Evolutionary conservation across 1,140 invertebrate species (phyloP).

Genomic region (Eupeodes corollae): DNA sequence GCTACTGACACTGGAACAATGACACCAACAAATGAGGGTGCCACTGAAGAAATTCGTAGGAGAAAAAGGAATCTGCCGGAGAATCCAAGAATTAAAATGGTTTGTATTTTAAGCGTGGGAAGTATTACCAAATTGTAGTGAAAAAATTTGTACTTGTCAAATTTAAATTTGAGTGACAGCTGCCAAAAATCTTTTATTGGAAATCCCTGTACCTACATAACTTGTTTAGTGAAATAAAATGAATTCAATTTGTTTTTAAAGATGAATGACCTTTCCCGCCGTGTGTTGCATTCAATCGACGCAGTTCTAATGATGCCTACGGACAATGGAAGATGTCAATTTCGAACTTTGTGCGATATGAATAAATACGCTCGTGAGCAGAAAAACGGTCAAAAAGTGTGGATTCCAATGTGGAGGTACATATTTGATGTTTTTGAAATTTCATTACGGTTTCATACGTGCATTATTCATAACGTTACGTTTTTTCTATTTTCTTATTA

Average conservation of each 20-base stretch:
- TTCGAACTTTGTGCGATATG: slow-evolving; percentile 43
- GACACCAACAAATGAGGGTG: slow-evolving; percentile 13
- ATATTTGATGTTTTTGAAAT: slow-evolving; percentile 9
- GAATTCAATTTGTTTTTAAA: slow-evolving; percentile 4
- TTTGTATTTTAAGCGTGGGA: too few relatives aligned
- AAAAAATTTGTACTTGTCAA: too few relatives aligned
- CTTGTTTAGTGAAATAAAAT: too few relatives aligned
- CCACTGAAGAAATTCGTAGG: slow-evolving; percentile 23
- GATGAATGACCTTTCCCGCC: slow-evolving; percentile 44
- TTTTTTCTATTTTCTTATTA: too few relatives aligned
- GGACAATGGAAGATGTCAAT: slow-evolving; percentile 27
- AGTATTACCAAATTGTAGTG: too few relatives aligned
- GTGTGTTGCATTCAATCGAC: slow-evolving; percentile 44
- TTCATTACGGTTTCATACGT: too few relatives aligned
- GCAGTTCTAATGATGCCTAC: slow-evolving; percentile 39
- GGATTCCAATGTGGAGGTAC: slow-evolving; percentile 61
- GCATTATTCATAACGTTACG: too few relatives aligned
- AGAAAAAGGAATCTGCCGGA: slow-evolving; percentile 13
- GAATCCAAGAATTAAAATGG: background rate
- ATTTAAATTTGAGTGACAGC: too few relatives aligned
- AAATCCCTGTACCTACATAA: too few relatives aligned
- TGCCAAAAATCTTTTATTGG: too few relatives aligned
- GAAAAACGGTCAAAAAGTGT: slow-evolving; percentile 43
- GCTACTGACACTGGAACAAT: slow-evolving; percentile 7
- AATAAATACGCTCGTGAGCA: slow-evolving; percentile 46